Evolutionary conservation across 2,888 invertebrate genomes (phyloP), one percentile per base, ranked within the genome.

Genomic region (Acanthosepion pharaonis): DNA sequence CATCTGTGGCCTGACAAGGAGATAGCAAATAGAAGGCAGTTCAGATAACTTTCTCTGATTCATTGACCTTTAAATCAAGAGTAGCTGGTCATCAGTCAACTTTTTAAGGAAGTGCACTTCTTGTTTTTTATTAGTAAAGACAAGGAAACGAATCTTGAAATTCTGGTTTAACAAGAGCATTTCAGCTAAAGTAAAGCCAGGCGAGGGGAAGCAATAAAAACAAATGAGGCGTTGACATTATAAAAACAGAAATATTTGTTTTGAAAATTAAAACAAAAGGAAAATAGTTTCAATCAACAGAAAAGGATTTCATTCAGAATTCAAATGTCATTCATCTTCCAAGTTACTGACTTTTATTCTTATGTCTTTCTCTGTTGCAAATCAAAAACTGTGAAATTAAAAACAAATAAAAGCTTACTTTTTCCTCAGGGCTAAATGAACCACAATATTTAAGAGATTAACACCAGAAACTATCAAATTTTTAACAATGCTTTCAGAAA

Each of bases 241-340:
- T n/a, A 15, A 78, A 78, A 78, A 78, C n/a, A 33, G 78, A 78
- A 78, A 78, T 33, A 33, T 78, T 78, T 78, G 78, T 33, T 78
- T 78, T 78, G 11, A n/a, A 78, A n/a, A 78, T n/a, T n/a, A 78
- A 78, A n/a, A 78, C 18, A n/a, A 78, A 78, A 78, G 78, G 33
- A 33, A 78, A 78, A 8, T n/a, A 15, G n/a, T 78, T 78, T n/a
- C n/a, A 78, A 78, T 33, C 78, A n/a, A n/a, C 18, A 11, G n/a
- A 78, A n/a, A 11, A n/a, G 78, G 78, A n/a, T 78, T 78, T 78
- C 78, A 78, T n/a, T 33, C n/a, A 18, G 33, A 78, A 78, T 78
- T 78, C n/a, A 78, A 78, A 78, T 78, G 78, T 78, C 78, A 78
- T 78, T 78, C 33, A 78, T 78, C 78, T 78, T 78, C 78, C 78